Conservation (phyloP, 2,888 invertebrate species). For the Stegophylla sp. region DNA sequence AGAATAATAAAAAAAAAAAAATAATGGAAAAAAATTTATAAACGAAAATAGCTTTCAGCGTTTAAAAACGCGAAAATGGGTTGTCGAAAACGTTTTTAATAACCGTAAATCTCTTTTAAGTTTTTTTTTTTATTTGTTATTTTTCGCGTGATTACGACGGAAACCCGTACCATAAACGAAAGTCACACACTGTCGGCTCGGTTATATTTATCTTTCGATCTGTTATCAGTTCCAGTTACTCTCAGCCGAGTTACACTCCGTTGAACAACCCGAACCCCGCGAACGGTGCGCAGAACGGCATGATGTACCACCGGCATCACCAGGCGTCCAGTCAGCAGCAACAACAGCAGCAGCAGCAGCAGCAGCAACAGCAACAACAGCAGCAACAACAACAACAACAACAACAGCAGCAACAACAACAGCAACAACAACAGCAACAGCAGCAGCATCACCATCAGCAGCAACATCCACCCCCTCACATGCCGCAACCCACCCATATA, state of each 20-base stretch:
- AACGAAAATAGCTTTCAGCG: no score
- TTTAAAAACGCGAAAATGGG: no score
- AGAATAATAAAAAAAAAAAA: no score
- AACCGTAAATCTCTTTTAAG: no score
- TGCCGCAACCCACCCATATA: conserved; percentile 51
- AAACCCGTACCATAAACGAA: no score
- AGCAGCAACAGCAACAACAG: conserved; percentile 63
- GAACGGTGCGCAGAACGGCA: conserved; percentile 61
- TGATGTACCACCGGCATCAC: conserved; percentile 62
- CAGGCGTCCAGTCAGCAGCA: conserved; percentile 65
- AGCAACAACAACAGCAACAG: conserved; percentile 65
- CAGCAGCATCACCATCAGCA: conserved; percentile 65
- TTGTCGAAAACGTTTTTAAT: no score
- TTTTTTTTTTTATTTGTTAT: no score
- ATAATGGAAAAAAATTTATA: no score
- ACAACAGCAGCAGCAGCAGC: conserved; percentile 63
- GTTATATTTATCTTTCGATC: conserved; percentile 21
- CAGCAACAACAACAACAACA: conserved; percentile 63
- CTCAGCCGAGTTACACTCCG: conserved; percentile 56
- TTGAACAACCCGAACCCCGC: conserved; percentile 63
- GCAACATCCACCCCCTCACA: conserved; percentile 66
- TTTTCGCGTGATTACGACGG: no score
- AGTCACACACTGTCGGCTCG: no score
- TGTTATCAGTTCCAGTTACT: conserved; percentile 65
- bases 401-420: conserved; percentile 64